Conservation (phyloP, 2,797 vertebrate genomes). For the Pachyuromys duprasi region DNA sequence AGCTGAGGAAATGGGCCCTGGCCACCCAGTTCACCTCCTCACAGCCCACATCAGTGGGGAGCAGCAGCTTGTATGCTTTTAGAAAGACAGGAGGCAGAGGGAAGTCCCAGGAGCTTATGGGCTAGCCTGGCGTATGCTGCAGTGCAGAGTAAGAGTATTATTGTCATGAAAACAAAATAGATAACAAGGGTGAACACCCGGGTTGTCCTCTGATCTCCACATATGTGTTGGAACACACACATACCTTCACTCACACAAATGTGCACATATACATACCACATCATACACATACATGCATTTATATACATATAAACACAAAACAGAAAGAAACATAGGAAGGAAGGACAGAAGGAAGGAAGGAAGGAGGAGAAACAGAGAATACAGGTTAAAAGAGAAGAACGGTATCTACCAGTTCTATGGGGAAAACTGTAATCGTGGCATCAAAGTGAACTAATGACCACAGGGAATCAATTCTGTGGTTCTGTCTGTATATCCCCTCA, state of each 20-base stretch:
- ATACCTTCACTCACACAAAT: neutral
- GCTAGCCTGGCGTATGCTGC: neutral
- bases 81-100: neutral
- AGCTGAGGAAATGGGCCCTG: neutral
- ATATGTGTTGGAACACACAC: neutral
- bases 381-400: neutral
- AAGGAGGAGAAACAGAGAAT: no score
- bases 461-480: fast-evolving
- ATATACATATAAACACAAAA: neutral
- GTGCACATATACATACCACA: neutral
- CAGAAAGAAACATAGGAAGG: no score
- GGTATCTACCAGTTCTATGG: neutral
- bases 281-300: neutral
- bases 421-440: neutral
- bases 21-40: neutral
- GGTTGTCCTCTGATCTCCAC: neutral
- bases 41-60: neutral
- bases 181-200: neutral
- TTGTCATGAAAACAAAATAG: neutral
- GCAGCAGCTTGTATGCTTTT: neutral
- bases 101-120: neutral
- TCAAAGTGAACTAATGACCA: neutral
- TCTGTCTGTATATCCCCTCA: fast-evolving
- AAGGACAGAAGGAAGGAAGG: neutral
- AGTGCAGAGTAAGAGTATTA: neutral